phyloP scores from a whole-genome alignment of 2,797 vertebrate genomes.

The Psittacula derbiana region DNA sequence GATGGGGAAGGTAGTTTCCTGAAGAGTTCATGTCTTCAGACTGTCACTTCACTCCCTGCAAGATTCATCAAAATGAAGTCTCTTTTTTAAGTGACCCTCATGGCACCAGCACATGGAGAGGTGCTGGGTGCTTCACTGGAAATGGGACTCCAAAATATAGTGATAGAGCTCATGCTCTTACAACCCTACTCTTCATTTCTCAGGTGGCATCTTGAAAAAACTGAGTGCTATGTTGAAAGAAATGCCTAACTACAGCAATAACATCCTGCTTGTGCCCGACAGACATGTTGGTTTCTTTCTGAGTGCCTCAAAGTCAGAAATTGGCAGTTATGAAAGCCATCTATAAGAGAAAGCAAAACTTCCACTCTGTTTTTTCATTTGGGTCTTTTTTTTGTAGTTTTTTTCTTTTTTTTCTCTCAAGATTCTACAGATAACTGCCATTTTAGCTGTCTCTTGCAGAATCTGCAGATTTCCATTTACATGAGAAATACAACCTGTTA shows the following conservation, averaged over 20 bases:
- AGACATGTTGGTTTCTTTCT: not conserved
- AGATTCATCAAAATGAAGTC: not conserved
- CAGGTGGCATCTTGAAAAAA: not conserved
- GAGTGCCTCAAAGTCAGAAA: not conserved
- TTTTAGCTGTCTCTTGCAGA: not conserved
- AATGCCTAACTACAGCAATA: not conserved
- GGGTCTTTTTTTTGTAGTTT: not conserved
- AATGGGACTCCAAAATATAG: not conserved
- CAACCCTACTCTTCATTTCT: not conserved
- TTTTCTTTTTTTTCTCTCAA: not conserved
- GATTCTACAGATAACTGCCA: not conserved
- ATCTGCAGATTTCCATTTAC: not conserved
- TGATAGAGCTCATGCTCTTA: not conserved
- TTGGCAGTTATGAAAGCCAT: not conserved
- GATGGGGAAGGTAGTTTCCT: not conserved
- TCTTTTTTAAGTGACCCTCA: not conserved
- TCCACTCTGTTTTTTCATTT: not conserved
- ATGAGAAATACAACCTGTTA: not conserved
- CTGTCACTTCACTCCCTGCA: not conserved
- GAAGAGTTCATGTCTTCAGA: not conserved
- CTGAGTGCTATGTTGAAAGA: not conserved
- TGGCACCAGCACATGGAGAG: not conserved
- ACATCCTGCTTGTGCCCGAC: fast-evolving
- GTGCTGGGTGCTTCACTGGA: not conserved
- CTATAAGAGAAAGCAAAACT: not conserved